Conservation (phyloP, 2,797 vertebrate genomes). For the Hemibagrus guttatus region DNA sequence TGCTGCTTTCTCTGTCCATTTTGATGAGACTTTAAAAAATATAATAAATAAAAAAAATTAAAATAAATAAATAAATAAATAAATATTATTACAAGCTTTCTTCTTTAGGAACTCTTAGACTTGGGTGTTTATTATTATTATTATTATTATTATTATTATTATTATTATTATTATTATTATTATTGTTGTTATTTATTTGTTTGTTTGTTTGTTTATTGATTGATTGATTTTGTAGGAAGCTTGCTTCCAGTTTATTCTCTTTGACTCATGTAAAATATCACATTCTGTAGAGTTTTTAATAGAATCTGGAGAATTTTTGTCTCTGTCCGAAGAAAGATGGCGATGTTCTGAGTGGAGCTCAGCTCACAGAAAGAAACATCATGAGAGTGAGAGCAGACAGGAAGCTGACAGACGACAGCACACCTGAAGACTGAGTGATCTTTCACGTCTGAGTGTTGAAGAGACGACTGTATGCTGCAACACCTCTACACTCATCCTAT, state of each 20-base stretch:
- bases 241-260: too few species aligned
- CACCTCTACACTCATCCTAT: too few species aligned
- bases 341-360: not conserved
- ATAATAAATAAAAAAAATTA: too few species aligned
- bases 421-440: not conserved
- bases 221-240: too few species aligned
- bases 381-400: not conserved
- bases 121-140: too few species aligned
- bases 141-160: too few species aligned
- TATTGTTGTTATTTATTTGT: too few species aligned
- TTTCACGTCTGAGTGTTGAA: not conserved
- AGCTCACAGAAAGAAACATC: not conserved
- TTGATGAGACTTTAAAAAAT: not conserved
- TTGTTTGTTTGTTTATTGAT: too few species aligned
- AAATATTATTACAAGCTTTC: too few species aligned
- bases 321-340: not conserved
- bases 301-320: not conserved
- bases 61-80: not conserved
- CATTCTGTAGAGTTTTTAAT: not conserved
- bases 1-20: too few species aligned
- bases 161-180: too few species aligned
- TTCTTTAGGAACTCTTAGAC: too few species aligned
- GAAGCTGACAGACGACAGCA: not conserved
- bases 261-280: not conserved
- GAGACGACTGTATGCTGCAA: not conserved